Base-by-base conservation (phyloP, 1,140 invertebrate species). In the Neodiprion fabricii region DNA sequence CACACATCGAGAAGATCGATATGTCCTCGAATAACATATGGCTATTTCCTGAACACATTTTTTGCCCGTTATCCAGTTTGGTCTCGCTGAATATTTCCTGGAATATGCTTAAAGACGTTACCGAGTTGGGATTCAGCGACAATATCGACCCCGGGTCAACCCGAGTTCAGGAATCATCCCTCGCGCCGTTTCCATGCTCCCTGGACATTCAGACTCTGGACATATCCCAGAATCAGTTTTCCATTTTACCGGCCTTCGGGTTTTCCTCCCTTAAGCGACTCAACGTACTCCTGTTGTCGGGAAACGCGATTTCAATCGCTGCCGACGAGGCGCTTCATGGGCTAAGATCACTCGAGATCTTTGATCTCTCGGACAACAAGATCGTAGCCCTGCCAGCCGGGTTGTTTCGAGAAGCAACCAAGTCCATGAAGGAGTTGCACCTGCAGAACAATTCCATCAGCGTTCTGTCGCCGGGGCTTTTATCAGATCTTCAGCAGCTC, bases 391-490 rank as follows among this genome's bases (percentile, higher is more conserved):
- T 98, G 74, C 96, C 96, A n/a, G 91, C 93, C 48, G 93, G 94
- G 78, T 87, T 97, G 73, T 96, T 97, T 77, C 91, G 91, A 80
- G 95, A 96, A 83, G 91, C 92, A 76, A 89, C 91, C 11, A 92
- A 93, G 73, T 92, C 93, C 17, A 92, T 98, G 73, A 95, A 95
- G 87, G 95, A 96, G 89, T 92, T 97, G 77, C 93, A 95, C 84
- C 85, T 97, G 79, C 94, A 95, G 84, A 97, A 97, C 86, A 97
- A 97, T 90, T 96, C 93, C 68, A 95, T 96, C 69, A 93, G 92
- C 82, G 93, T 94, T 9, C 87, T 97, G 65, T 93, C 94, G 72
- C 94, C 95, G 0, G 93, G 94, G 74, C 89, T 96, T 11, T 95
- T 97, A 81, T 91, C 93, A 9, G 95, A 95, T 81, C 91, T 98